phyloP scores from a whole-genome alignment of 2,113 vertebrate species.

The Mustela lutreola region DNA sequence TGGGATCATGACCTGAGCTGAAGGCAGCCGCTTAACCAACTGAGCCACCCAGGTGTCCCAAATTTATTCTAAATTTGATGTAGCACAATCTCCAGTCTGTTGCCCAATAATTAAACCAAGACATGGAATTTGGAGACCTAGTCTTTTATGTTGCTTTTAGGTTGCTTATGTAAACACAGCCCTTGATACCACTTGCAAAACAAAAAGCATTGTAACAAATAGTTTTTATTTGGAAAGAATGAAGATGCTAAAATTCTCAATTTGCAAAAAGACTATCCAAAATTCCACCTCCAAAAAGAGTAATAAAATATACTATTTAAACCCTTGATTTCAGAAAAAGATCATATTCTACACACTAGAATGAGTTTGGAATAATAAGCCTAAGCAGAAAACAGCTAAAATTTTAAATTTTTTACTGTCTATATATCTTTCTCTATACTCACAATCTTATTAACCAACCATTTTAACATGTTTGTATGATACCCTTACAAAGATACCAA shows the following conservation, averaged over 20 bases:
- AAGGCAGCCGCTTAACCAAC: no score
- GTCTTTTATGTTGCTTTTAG: neutral
- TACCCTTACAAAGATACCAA: neutral
- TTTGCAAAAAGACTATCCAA: neutral
- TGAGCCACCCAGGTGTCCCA: no score
- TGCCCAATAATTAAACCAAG: slow-evolving; percentile 5
- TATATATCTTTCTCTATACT: slow-evolving; percentile 18
- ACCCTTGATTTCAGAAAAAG: neutral
- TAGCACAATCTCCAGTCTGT: neutral
- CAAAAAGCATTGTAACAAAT: neutral
- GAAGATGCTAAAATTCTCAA: neutral
- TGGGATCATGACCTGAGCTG: no score
- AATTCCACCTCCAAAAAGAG: neutral
- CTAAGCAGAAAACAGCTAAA: slow-evolving; percentile 13
- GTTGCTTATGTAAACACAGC: neutral
- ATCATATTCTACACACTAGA: neutral
- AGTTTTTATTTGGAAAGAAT: slow-evolving; percentile 44
- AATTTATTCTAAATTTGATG: slow-evolving; percentile 23
- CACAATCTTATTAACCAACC: neutral
- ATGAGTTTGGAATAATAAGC: slow-evolving; percentile 21
- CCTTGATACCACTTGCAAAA: neutral
- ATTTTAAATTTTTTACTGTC: slow-evolving; percentile 30
- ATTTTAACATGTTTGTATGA: neutral
- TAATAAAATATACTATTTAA: slow-evolving; percentile 6
- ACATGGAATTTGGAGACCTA: neutral